Evolutionary conservation across 2,797 vertebrate species (phyloP).

Genomic region (Acipenser ruthenus): DNA sequence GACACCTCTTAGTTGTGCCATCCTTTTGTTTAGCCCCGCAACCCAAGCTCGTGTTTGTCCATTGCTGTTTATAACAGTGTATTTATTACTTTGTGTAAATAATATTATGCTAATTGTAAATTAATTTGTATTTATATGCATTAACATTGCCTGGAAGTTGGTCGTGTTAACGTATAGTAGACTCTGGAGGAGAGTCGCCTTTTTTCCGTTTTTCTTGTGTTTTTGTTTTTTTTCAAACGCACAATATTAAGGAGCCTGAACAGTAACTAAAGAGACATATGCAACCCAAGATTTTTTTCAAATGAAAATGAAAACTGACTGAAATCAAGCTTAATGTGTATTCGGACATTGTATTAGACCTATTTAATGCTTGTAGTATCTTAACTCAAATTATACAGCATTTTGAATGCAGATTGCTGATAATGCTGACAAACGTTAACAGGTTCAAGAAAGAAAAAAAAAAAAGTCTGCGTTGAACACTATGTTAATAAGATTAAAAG

Average conservation of each 20-base stretch:
- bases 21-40: constrained; percentile 52
- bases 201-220: constrained; percentile 18
- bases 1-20: constrained; percentile 25
- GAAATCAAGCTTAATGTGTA: constrained; percentile 46
- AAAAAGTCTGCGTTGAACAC: constrained; percentile 48
- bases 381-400: constrained; percentile 31
- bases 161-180: constrained; percentile 59
- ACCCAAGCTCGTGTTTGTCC: constrained; percentile 52
- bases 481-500: constrained; percentile 42
- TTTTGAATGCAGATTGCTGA: constrained; percentile 50
- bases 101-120: constrained; percentile 62
- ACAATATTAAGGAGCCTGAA: constrained; percentile 74
- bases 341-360: constrained; percentile 31
- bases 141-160: constrained; percentile 54
- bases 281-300: constrained; percentile 53
- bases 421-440: constrained; percentile 30
- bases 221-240: constrained; percentile 23
- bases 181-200: constrained; percentile 64
- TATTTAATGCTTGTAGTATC: constrained; percentile 26
- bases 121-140: constrained; percentile 75
- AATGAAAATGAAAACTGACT: constrained; percentile 18
- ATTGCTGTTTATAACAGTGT: constrained; percentile 69
- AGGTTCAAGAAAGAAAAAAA: constrained; percentile 36
- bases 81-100: constrained; percentile 74
- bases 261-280: constrained; percentile 66